Base-by-base conservation (phyloP, 2,888 invertebrate genomes). In the Drosophila infuscata region DNA sequence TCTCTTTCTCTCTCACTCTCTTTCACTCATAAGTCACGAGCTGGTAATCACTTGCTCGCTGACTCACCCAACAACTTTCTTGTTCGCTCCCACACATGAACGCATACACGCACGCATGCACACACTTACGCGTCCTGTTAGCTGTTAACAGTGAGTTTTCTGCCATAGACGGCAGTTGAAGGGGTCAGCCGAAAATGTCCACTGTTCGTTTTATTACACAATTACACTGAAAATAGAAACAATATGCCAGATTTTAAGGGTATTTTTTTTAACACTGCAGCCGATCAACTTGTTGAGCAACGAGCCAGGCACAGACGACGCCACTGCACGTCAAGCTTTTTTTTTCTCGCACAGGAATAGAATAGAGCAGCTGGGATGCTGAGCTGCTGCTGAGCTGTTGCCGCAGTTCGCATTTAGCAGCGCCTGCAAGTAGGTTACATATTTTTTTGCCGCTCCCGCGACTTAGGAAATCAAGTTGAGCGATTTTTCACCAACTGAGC, bases 381-480 rank as follows among this genome's bases (percentile, higher is more conserved):
- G 83, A 70, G 68, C 57, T 72, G 60, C 49, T 54, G 68, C 67
- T 71, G 43, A 43, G 61, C 58, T 70, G 51, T 35, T 63, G 64
- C 33, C 74, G 62, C 87, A 88, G 83, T 85, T 86, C 71, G 70
- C 82, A 79, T 83, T 76, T 74, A 52, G 66, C 77, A 83, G 89
- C 84, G 89, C 80, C 82, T 75, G 77, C 84, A 88, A 88, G 89
- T 88, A 86, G 87, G 89, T 86, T 88, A 85, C 79, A 86, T 59
- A 85, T 83, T 85, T 85, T 87, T 83, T 79, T 38, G 32, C 25
- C 38, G 67, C 59, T 70, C 49, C 64, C 63, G 51, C 70, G n/a
- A 57, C 25, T 30, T n/a, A 46, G n/a, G 9, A 58, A 69, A 57
- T 59, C 46, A 65, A 74, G 57, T 56, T 20, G n/a, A 54, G 48